phyloP scores from a whole-genome alignment of 2,113 vertebrate species.

The Vulpes lagopus region DNA sequence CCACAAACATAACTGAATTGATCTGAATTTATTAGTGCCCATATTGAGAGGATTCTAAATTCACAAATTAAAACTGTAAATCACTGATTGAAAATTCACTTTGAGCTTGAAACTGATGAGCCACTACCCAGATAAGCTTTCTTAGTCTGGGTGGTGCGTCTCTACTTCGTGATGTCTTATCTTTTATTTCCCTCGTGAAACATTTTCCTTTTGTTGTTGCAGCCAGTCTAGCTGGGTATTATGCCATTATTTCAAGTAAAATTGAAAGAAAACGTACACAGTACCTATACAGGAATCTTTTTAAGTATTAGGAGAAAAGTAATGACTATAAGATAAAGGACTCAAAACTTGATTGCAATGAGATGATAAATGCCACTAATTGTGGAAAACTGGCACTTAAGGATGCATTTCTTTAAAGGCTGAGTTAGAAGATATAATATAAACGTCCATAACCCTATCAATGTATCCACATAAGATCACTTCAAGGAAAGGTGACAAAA shows the following conservation, averaged over 20 bases:
- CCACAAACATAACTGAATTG: background rate
- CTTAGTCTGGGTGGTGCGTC: background rate
- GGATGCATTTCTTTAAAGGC: background rate
- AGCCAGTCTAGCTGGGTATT: background rate
- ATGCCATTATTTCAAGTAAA: slow-evolving; percentile 34
- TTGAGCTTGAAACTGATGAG: slow-evolving; percentile 11
- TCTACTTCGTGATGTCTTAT: background rate
- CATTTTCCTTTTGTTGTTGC: slow-evolving; percentile 11
- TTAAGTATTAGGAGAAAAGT: background rate
- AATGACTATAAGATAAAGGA: background rate
- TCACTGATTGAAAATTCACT: slow-evolving; percentile 31
- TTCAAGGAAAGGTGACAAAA: background rate
- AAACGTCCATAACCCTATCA: slow-evolving; percentile 28
- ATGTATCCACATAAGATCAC: background rate
- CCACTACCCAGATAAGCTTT: slow-evolving; percentile 10
- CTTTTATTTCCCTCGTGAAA: background rate
- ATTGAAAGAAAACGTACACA: background rate
- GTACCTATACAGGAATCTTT: background rate
- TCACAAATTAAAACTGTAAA: background rate
- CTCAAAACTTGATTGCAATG: background rate
- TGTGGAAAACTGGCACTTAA: background rate
- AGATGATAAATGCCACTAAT: background rate
- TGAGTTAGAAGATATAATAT: background rate
- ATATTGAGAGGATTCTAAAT: slow-evolving; percentile 2
- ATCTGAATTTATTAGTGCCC: background rate